Percentiles rank a stretch among this genome's conserved stretches.
Evolutionary conservation across 2,113 vertebrate genomes (phyloP).

Genomic region (Opisthocomus hoazin): DNA sequence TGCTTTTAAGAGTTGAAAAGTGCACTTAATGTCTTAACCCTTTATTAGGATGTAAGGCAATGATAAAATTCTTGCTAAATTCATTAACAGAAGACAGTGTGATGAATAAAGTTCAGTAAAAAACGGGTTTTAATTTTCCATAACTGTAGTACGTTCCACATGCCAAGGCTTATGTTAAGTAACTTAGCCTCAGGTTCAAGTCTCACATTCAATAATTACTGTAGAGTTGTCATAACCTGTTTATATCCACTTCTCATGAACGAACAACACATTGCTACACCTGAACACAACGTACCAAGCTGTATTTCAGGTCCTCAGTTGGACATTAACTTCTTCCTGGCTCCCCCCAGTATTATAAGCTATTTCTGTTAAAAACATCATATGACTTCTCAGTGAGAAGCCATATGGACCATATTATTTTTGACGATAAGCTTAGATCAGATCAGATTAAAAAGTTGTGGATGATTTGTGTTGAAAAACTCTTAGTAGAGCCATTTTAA

Average conservation of each 20-base stretch:
- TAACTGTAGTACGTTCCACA: not conserved
- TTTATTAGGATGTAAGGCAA: not conserved
- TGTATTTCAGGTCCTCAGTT: not conserved
- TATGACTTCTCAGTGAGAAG: not conserved
- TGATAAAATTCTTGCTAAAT: not conserved
- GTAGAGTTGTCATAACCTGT: not conserved
- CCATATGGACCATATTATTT: not conserved
- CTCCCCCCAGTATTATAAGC: not conserved
- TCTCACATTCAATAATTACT: not conserved
- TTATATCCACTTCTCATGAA: not conserved
- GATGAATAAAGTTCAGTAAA: not conserved
- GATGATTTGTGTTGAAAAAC: not conserved
- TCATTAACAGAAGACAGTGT: not conserved
- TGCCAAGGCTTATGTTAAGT: not conserved
- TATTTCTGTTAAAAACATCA: not conserved
- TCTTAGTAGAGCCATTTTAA: not conserved
- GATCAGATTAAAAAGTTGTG: not conserved
- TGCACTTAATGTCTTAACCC: not conserved
- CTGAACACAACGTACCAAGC: not conserved
- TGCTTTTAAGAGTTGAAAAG: not conserved
- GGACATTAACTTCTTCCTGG: not conserved
- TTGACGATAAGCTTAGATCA: not conserved
- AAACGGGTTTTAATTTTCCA: not conserved
- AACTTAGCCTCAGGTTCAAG: not conserved
- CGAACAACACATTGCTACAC: not conserved